Percentiles rank a stretch among this genome's conserved stretches.
phyloP scores from a whole-genome alignment of 1,140 invertebrate genomes.

The Drosophila punjabiensis region DNA sequence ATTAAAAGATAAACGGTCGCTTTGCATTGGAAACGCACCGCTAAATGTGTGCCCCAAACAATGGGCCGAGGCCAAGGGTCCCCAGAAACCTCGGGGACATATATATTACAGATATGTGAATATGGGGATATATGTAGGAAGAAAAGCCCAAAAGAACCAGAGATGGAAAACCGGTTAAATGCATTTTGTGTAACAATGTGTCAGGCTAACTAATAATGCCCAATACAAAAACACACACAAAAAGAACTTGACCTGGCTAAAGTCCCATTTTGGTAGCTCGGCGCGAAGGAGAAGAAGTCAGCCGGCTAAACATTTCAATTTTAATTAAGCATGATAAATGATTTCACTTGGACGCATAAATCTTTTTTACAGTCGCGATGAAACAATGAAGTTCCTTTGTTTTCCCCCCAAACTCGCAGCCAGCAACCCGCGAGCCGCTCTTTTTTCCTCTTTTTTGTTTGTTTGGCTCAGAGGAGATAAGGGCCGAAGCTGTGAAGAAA shows the following conservation, averaged over 20 bases:
- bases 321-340: slow-evolving; percentile 85
- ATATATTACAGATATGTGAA: background rate
- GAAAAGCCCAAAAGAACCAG: slow-evolving; percentile 1
- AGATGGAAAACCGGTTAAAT: slow-evolving; percentile 74
- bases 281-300: slow-evolving; percentile 54
- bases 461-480: slow-evolving; percentile 44
- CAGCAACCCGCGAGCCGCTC: slow-evolving; percentile 16
- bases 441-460: slow-evolving; percentile 26
- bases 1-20: slow-evolving; percentile 81
- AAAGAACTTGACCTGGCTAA: slow-evolving; percentile 47
- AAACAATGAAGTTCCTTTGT: slow-evolving; percentile 83
- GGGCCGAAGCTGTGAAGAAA: slow-evolving; percentile 81
- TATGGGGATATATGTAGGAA: slow-evolving; percentile 1
- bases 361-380: slow-evolving; percentile 83
- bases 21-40: slow-evolving; percentile 79
- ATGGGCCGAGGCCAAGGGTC: slow-evolving; percentile 13
- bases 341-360: slow-evolving; percentile 84
- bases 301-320: slow-evolving; percentile 83
- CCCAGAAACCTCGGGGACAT: slow-evolving; percentile 11
- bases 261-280: slow-evolving; percentile 54
- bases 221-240: slow-evolving; percentile 26
- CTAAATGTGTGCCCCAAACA: slow-evolving; percentile 60
- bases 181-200: slow-evolving; percentile 82
- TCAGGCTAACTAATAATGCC: slow-evolving; percentile 69
- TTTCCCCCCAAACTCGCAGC: slow-evolving; percentile 52